These are phyloP conservation scores for Lithobates sylvaticus DNA, from an alignment of 2,797 vertebrate species.

Conservation along the genomic window DNA sequence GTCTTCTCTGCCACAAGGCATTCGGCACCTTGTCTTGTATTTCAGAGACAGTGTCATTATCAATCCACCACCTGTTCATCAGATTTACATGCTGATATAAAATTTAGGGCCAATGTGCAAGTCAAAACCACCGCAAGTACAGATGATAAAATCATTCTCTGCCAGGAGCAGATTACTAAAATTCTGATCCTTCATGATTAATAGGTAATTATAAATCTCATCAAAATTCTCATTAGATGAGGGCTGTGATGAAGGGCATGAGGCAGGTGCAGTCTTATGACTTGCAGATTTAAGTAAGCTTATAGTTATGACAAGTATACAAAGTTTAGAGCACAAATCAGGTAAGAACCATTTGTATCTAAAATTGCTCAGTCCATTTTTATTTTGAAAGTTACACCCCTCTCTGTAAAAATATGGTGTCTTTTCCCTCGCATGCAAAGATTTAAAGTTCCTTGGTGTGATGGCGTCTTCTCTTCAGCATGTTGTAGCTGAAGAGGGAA, in stretches of 20 bases:
- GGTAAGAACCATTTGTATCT: not conserved
- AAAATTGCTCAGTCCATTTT: not conserved
- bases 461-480: too few species aligned
- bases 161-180: conserved; percentile 40
- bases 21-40: conserved; percentile 32
- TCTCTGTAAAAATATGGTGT: not conserved
- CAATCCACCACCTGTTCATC: conserved; percentile 52
- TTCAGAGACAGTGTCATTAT: conserved; percentile 44
- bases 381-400: not conserved
- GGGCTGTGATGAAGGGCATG: conserved; percentile 28
- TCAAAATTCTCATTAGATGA: conserved; percentile 50
- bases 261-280: not conserved
- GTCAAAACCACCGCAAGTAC: not conserved
- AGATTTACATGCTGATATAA: conserved; percentile 42
- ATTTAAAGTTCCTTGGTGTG: too few species aligned
- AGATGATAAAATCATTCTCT: conserved; percentile 28
- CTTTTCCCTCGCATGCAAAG: too few species aligned
- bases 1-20: conserved; percentile 27
- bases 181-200: conserved; percentile 52
- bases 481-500: too few species aligned
- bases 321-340: not conserved
- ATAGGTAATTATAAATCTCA: conserved; percentile 57
- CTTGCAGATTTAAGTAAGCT: not conserved
- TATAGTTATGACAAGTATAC: not conserved
- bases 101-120: conserved; percentile 24